These are phyloP conservation scores for Oegoconia quadripuncta DNA, from an alignment of 2,888 invertebrate genomes.

Conservation along the genomic window DNA sequence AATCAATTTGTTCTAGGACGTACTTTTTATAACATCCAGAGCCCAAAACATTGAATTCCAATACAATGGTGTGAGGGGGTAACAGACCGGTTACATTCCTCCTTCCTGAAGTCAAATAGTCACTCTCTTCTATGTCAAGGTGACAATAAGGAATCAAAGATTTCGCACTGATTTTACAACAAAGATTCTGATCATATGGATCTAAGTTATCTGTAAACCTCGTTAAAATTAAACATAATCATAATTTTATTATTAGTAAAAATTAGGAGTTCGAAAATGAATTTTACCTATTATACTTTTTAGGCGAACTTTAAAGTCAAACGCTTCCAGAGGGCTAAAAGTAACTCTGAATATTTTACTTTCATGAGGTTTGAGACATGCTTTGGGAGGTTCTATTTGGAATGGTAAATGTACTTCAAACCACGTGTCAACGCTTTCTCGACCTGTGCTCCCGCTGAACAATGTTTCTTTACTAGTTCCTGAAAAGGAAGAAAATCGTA, in stretches of 20 bases:
- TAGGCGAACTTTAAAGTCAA: slow-evolving; percentile 64
- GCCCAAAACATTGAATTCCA: slow-evolving; percentile 84
- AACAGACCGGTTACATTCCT: slow-evolving; percentile 54
- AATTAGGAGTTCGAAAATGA: too few species aligned
- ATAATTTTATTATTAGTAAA: too few species aligned
- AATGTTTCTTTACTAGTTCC: slow-evolving; percentile 56
- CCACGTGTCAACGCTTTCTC: slow-evolving; percentile 66
- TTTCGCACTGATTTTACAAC: slow-evolving; percentile 74
- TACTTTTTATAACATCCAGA: slow-evolving; percentile 77
- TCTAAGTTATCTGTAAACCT: slow-evolving; percentile 59
- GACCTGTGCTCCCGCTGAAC: slow-evolving; percentile 50
- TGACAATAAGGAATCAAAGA: slow-evolving; percentile 84
- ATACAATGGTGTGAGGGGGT: slow-evolving; percentile 69
- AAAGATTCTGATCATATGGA: slow-evolving; percentile 75
- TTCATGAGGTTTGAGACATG: slow-evolving; percentile 62
- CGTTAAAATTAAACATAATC: background rate
- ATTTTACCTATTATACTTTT: slow-evolving; percentile 58
- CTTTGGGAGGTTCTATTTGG: slow-evolving; percentile 63
- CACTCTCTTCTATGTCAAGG: slow-evolving; percentile 83
- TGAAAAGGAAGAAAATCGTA: slow-evolving; percentile 17
- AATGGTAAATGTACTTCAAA: slow-evolving; percentile 73
- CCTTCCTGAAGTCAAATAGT: slow-evolving; percentile 77
- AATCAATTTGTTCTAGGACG: slow-evolving; percentile 19
- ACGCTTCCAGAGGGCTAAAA: slow-evolving; percentile 78
- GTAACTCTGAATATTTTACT: slow-evolving; percentile 59